Base-by-base conservation (phyloP, 2,113 vertebrate genomes). In the Opisthocomus hoazin region DNA sequence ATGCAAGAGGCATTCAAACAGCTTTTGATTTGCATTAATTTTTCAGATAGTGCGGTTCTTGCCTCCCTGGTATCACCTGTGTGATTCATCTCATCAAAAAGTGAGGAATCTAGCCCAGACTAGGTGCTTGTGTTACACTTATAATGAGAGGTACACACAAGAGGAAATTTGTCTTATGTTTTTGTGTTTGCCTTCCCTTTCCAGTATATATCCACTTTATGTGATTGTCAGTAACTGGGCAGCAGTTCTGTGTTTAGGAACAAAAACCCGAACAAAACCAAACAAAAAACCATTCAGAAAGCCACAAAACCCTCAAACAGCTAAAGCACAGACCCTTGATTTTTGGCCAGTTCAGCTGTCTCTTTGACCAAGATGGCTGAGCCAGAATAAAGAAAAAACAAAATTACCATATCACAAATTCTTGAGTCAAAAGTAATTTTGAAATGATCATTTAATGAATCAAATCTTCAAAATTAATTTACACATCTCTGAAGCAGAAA, bases 101-200 rank as follows among this genome's bases (percentile, higher is more conserved):
- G 13, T 24, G 36, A 76, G 18, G 19, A 84, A 79, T 20, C 15
- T 43, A 85, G 9, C 12, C 43, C 16, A 79, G 54, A 26, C 4
- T 4, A n/a, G 16, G 12, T 20, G 11, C 8, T 78, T 75, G 5
- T 3, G 1, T 2, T 58, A 24, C 1, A 2, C 5, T 61, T 65
- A 27, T 5, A 83, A 12, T 27, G 29, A 79, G 4, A 9, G 3
- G 2, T 24, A n/a, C 36, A 45, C 10, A n/a, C 9, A 50, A n/a
- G 3, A 11, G 7, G 13, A 66, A 66, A 50, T 20, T 39, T 27
- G 3, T 51, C 13, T 22, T 11, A 4, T 20, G 15, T 15, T 79
- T 83, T 64, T 27, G 2, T 51, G 9, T 50, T 71, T 13, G 10
- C 12, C 9, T 91, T 82, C 11, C 43, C 14, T 70, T 82, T 82